Conservation (phyloP, 2,113 vertebrate species). For the Tenrec ecaudatus region DNA sequence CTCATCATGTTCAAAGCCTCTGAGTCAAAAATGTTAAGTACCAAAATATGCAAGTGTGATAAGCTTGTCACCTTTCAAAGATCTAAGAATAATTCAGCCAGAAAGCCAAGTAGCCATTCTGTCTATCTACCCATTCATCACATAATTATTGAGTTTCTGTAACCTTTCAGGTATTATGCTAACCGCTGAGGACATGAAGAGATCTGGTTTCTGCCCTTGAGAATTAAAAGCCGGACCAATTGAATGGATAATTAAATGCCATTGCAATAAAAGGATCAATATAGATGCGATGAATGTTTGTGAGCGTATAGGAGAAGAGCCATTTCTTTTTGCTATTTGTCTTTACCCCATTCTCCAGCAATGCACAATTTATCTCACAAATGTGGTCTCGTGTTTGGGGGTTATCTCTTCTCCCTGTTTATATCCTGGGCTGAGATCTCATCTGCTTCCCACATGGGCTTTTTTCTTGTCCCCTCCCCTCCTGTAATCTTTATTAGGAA, state of each 20-base stretch:
- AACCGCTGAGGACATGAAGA: conserved; percentile 29
- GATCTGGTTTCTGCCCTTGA: conserved; percentile 16
- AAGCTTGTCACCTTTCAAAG: not conserved
- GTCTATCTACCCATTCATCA: conserved; percentile 34
- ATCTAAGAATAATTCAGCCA: not conserved
- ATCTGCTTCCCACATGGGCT: not conserved
- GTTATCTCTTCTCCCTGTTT: not conserved
- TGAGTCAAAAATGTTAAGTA: not conserved
- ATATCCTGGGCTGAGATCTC: not conserved
- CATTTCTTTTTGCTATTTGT: not conserved
- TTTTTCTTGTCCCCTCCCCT: not conserved
- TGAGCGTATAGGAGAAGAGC: not conserved
- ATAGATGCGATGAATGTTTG: not conserved
- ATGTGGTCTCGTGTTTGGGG: not conserved
- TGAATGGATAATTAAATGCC: conserved; percentile 49
- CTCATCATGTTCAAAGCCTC: not conserved
- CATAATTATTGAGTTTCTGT: conserved; percentile 25
- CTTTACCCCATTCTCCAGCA: not conserved
- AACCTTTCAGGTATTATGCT: conserved; percentile 44
- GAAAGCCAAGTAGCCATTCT: not conserved
- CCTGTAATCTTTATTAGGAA: not conserved
- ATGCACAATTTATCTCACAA: not conserved
- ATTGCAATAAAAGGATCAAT: conserved; percentile 1
- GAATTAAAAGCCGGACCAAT: conserved; percentile 24
- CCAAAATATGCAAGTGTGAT: not conserved